Evolutionary conservation across 2,888 invertebrate genomes (phyloP), one percentile per base, ranked within the genome.

Genomic region (Pheosia gnoma): DNA sequence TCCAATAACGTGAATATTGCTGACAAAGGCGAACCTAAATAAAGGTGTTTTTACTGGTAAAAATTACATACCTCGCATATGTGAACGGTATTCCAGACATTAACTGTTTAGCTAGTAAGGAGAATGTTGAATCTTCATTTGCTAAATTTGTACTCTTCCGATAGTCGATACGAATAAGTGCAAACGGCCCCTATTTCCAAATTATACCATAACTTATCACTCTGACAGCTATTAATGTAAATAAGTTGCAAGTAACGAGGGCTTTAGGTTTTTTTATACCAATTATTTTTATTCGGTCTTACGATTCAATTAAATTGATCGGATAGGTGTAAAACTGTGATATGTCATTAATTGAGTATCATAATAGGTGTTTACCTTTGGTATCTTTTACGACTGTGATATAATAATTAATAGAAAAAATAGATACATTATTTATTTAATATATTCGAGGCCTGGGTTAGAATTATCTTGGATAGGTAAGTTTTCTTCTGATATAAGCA

Each of bases 151-250:
- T 3, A 8, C 43, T 1, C 9, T 43, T 43, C 10, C 39, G 39
- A 5, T 43, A 9, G 43, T 25, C 25, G 9, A n/a, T 49, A 49
- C 47, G 11, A 5, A 5, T 11, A 53, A 4, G 37, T 53, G 53
- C 9, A 37, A 53, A 53, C 10, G 11, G 10, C 8, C 53, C 37
- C 37, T 53, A 53, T 37, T 6, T 7, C 37, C 53, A 39, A 55
- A 55, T 55, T 13, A 13, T 39, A n/a, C 37, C 53, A 37, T 37
- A 11, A 36, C n/a, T 39, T 39, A 55, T 39, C 10, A 36, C 11
- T 55, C 39, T 55, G 55, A 55, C 55, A 55, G 55, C 55, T 55
- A 55, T 55, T 39, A 39, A 55, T n/a, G 39, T 13, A 55, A 39
- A 55, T 39, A 39, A 53, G 10, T 6, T 55, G 39, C 39, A 55